These are phyloP conservation scores for Aethes cnicana DNA, from an alignment of 2,888 invertebrate species.

Conservation along the genomic window DNA sequence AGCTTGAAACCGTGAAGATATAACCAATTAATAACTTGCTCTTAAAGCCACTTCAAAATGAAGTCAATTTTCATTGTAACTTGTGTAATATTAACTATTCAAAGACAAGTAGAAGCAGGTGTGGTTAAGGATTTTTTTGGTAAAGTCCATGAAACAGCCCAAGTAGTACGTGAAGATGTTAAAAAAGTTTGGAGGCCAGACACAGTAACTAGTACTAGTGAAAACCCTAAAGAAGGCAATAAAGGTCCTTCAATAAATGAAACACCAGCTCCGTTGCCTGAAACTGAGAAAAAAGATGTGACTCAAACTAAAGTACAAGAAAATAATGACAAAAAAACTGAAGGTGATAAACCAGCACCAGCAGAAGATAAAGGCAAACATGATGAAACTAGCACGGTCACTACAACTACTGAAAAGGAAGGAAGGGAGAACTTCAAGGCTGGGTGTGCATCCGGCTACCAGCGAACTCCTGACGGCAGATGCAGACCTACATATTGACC, in stretches of 20 bases:
- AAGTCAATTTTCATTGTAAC: conserved; percentile 43
- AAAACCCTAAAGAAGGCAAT: conserved; percentile 9
- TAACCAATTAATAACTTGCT: not conserved
- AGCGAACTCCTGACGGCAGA: conserved; percentile 62
- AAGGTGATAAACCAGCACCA: conserved; percentile 25
- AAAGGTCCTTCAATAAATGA: conserved; percentile 3
- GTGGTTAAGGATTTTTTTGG: conserved; percentile 45
- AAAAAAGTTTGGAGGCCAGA: conserved; percentile 33
- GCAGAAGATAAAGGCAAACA: conserved; percentile 18
- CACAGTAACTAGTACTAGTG: conserved; percentile 25
- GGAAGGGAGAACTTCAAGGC: conserved; percentile 60
- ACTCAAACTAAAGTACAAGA: not conserved
- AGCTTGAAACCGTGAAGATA: conserved; percentile 1
- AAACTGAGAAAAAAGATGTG: conserved; percentile 10
- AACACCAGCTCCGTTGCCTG: not conserved
- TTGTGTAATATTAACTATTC: conserved; percentile 42
- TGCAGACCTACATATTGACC: conserved; percentile 54
- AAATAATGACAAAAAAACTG: conserved; percentile 3
- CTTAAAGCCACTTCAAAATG: conserved; percentile 45
- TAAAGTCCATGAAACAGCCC: conserved; percentile 41
- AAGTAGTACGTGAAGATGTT: conserved; percentile 46
- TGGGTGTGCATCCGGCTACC: conserved; percentile 55
- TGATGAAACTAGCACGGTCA: conserved; percentile 16
- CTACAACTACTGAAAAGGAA: conserved; percentile 42
- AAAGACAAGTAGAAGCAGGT: conserved; percentile 44